Evolutionary conservation across 2,888 invertebrate species (phyloP).

Genomic region (Lingula anatina): DNA sequence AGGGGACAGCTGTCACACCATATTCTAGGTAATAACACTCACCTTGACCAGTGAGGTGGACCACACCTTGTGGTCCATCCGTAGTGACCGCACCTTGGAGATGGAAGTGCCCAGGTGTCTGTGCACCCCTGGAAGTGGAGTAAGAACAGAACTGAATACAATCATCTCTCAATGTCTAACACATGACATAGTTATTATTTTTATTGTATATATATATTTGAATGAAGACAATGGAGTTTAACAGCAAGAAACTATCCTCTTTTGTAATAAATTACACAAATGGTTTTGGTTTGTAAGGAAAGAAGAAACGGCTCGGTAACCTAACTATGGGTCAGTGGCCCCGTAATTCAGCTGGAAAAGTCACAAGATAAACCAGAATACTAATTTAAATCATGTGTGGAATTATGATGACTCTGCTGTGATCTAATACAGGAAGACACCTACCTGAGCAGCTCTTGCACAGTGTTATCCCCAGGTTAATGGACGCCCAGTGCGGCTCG

Average conservation of each 20-base stretch:
- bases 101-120: constrained; percentile 87
- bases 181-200: too few species aligned
- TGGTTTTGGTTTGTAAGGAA: too few species aligned
- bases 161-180: too few species aligned
- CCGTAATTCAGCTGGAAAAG: neutral
- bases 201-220: too few species aligned
- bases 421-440: too few species aligned
- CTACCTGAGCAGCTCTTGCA: constrained; percentile 76
- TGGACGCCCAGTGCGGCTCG: constrained; percentile 89
- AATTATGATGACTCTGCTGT: too few species aligned
- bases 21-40: constrained; percentile 1
- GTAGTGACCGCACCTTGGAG: constrained; percentile 83
- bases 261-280: too few species aligned
- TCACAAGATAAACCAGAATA: neutral
- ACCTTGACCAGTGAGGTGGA: constrained; percentile 41
- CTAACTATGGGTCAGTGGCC: neutral
- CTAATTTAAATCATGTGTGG: constrained; percentile 12
- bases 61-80: constrained; percentile 50
- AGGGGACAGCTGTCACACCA: neutral
- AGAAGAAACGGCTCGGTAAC: too few species aligned
- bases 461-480: constrained; percentile 86
- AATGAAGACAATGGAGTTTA: too few species aligned
- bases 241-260: too few species aligned
- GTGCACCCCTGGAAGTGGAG: constrained; percentile 64
- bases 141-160: too few species aligned